Evolutionary conservation across 1,140 invertebrate genomes (phyloP), one percentile per base, ranked within the genome.

Genomic region (Heliothis subflexa): DNA sequence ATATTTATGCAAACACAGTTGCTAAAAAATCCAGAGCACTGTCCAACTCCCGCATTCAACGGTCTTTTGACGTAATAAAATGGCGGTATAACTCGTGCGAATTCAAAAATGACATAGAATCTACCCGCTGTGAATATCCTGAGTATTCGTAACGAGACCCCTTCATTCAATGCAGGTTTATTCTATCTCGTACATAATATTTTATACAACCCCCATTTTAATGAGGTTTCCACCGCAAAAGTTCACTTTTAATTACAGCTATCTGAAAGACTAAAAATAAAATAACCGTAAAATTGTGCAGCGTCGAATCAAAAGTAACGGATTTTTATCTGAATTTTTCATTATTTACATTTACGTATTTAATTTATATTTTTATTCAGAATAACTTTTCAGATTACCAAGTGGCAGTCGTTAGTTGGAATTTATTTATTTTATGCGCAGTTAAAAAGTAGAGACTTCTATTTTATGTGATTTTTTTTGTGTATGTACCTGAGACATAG

Each of bases 201-300:
- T 74, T 79, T 74, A 50, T 74, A 74, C 45, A 66, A 59, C 33
- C 52, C 71, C 50, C 61, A 68, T 79, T 79, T 74, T 79, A 79
- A 79, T 79, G 78, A 79, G 61, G 71, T 74, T 50, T 52, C 52
- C 70, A 61, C 25, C 62, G 33, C 28, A 57, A 52, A 72, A 79
- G 71, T 71, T 47, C 49, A n/a, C 50, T 79, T 79, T 79, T 79
- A 79, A 80, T 80, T 80, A 76, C 54, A 80, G 73, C 72, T 70
- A 71, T 80, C 64, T 71, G 73, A 71, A 76, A 76, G 73, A 76
- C 73, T 74, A 66, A 78, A 64, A 78, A 73, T 68, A 74, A 70
- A 74, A 78, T 78, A 81, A 74, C 71, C 71, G 70, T 78, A 61
- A 78, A 78, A 78, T 76, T 76, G 40, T 62, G 62, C 62, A 28